Conservation (phyloP, 2,797 vertebrate genomes). For the Melanotaenia boesemani region DNA sequence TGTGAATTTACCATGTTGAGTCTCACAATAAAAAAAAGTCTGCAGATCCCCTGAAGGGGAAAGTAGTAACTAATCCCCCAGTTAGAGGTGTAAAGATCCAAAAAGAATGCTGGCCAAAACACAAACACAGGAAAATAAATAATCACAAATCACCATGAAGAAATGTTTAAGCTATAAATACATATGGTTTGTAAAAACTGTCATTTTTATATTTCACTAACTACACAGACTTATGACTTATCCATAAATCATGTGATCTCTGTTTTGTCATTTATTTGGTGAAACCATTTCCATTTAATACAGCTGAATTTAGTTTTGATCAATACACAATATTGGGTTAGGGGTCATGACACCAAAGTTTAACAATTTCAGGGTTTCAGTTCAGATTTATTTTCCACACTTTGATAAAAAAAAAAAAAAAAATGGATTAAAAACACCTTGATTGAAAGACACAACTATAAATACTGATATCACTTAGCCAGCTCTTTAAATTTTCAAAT, state of each 20-base stretch:
- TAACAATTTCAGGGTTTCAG: background rate
- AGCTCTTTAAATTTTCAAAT: background rate
- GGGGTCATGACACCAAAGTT: background rate
- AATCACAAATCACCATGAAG: background rate
- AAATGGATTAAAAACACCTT: too few species aligned
- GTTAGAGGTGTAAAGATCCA: background rate
- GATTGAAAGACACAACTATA: too few species aligned
- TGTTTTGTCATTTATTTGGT: too few species aligned
- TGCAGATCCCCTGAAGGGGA: too few species aligned
- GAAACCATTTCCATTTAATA: background rate
- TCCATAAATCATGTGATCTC: too few species aligned
- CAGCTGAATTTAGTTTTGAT: background rate
- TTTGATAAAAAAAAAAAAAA: too few species aligned
- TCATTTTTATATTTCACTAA: too few species aligned
- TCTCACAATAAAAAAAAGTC: too few species aligned
- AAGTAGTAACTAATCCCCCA: too few species aligned
- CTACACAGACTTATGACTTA: too few species aligned
- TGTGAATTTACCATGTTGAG: too few species aligned
- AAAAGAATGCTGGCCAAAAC: background rate
- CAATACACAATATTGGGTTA: background rate
- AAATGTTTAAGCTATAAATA: background rate
- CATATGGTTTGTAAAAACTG: too few species aligned
- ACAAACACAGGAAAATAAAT: background rate
- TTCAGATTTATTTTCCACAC: background rate
- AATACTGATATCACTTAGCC: background rate